Evolutionary conservation across 2,797 vertebrate genomes (phyloP).

Genomic region (Psittacula derbiana): DNA sequence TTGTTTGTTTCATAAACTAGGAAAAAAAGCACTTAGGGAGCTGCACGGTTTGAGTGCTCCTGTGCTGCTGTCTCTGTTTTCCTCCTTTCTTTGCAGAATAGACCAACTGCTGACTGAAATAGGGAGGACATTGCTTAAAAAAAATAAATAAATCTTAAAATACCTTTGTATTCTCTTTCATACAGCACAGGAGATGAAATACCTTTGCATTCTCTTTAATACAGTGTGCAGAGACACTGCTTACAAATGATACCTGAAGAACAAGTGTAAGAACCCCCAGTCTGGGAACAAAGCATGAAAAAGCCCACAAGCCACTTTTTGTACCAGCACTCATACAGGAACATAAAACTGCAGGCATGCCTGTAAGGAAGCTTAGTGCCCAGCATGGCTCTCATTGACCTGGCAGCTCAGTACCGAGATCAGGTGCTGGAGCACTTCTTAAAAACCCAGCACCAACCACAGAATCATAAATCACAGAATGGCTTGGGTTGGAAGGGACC

Average conservation of each 20-base stretch:
- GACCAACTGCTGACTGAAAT: constrained; percentile 42
- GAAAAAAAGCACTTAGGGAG: constrained; percentile 62
- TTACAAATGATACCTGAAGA: background rate
- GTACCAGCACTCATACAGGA: background rate
- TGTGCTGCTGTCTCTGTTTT: background rate
- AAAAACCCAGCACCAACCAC: background rate
- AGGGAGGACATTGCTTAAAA: background rate
- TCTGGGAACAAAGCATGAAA: background rate
- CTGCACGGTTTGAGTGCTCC: constrained; percentile 18
- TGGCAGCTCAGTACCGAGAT: rapidly evolving
- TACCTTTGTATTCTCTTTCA: background rate
- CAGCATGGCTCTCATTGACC: background rate
- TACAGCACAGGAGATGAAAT: background rate
- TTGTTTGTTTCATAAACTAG: constrained; percentile 73
- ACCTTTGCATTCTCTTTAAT: background rate
- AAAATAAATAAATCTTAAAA: background rate
- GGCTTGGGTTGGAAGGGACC: background rate
- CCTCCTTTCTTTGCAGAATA: constrained; percentile 9
- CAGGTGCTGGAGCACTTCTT: background rate
- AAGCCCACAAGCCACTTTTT: background rate
- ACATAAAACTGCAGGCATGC: background rate
- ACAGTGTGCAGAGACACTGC: background rate
- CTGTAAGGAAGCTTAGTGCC: background rate
- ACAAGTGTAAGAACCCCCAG: background rate
- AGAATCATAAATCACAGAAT: background rate